Evolutionary conservation across 2,113 vertebrate species (phyloP).

Genomic region (Odontophorus gujanensis): DNA sequence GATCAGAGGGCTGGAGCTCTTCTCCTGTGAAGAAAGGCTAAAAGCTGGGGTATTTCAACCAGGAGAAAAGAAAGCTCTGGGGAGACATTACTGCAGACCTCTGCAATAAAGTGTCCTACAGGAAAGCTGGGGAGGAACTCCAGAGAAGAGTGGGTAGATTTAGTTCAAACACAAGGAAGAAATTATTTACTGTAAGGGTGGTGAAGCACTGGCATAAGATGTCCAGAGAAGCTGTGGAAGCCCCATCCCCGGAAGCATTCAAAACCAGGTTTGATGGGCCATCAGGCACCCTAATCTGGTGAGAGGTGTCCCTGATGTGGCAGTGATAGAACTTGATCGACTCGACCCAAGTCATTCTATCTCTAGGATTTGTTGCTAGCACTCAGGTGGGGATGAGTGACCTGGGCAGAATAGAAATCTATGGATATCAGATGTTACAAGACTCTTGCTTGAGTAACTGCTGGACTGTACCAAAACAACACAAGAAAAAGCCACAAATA

Average conservation of each 20-base stretch:
- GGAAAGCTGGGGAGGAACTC: background rate
- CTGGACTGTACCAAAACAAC: background rate
- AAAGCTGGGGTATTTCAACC: background rate
- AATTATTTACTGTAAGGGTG: background rate
- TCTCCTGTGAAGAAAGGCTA: background rate
- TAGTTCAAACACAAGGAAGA: background rate
- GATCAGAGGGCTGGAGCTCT: background rate
- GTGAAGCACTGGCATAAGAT: background rate
- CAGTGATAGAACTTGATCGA: background rate
- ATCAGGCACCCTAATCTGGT: background rate
- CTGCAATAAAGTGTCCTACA: background rate
- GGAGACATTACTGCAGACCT: background rate
- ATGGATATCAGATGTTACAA: fast-evolving
- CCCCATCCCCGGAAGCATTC: background rate
- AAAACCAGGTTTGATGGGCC: background rate
- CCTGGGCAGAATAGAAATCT: background rate
- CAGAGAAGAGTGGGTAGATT: background rate
- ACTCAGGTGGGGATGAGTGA: background rate
- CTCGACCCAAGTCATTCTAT: background rate
- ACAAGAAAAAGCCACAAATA: background rate
- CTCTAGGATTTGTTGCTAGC: background rate
- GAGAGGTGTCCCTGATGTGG: background rate
- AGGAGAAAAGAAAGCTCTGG: background rate
- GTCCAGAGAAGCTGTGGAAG: background rate
- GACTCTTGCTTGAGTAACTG: background rate